These are phyloP conservation scores for Neoseiulus cucumeris DNA, from an alignment of 1,140 invertebrate genomes.

Conservation along the genomic window DNA sequence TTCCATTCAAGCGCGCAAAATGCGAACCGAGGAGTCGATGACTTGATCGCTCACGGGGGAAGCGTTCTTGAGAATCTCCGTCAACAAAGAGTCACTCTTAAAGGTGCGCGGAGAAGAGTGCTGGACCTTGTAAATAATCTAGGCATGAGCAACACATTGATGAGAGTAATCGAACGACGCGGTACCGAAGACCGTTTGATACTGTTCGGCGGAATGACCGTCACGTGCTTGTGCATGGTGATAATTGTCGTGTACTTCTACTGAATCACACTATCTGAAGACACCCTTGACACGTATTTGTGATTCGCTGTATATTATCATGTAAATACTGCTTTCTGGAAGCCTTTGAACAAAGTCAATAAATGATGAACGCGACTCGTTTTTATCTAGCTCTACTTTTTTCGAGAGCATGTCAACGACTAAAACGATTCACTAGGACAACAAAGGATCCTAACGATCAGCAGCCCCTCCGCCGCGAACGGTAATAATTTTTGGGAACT, in stretches of 20 bases:
- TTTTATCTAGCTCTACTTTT: no score
- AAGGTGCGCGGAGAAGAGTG: conserved; percentile 64
- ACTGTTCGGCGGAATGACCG: conserved; percentile 63
- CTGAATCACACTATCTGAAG: no score
- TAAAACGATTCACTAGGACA: no score
- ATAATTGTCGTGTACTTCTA: conserved; percentile 54
- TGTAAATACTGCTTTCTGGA: no score
- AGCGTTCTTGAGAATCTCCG: conserved; percentile 58
- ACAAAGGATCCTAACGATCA: no score
- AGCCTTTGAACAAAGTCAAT: no score
- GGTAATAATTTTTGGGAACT: no score
- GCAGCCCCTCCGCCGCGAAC: no score
- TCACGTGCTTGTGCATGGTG: conserved; percentile 62
- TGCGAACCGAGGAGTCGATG: conserved; percentile 65
- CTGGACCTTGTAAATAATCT: conserved; percentile 76
- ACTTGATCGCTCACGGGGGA: conserved; percentile 53
- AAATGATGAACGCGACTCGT: no score
- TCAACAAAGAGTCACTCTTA: conserved; percentile 60
- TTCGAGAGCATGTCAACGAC: no score
- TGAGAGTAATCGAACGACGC: conserved; percentile 76
- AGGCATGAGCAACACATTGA: conserved; percentile 88
- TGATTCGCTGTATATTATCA: no score
- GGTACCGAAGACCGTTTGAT: conserved; percentile 74
- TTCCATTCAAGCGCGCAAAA: conserved; percentile 52
- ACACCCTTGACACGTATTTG: no score